Evolutionary conservation across 2,888 invertebrate genomes (phyloP).

Genomic region (Holacanthella duospinosa): DNA sequence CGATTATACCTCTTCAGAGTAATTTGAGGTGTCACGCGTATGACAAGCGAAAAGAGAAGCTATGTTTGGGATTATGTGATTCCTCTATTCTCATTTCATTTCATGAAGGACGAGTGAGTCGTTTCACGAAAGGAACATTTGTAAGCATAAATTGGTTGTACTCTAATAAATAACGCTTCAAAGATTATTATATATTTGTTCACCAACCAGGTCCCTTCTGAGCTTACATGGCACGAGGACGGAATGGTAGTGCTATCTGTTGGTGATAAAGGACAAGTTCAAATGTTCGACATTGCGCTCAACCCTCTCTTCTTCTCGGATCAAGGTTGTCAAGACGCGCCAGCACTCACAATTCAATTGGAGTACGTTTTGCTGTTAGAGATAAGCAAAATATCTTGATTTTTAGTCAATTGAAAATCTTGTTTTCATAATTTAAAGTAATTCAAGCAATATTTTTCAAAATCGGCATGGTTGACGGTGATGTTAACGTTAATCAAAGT

Average conservation of each 20-base stretch:
- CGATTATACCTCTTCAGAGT: not conserved
- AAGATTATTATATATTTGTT: not conserved
- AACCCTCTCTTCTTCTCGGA: constrained; percentile 17
- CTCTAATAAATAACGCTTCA: not conserved
- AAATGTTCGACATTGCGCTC: constrained; percentile 35
- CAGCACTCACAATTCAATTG: constrained; percentile 13
- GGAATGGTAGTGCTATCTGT: constrained; percentile 25
- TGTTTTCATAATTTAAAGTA: no score
- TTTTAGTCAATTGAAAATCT: no score
- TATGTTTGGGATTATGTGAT: not conserved
- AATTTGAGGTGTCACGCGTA: not conserved
- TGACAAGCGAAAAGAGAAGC: not conserved
- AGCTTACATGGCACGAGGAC: constrained; percentile 34
- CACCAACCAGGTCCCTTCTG: constrained; percentile 27
- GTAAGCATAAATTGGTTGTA: not conserved
- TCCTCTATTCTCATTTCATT: not conserved
- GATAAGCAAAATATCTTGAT: not conserved
- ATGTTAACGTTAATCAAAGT: no score
- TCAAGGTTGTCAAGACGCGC: not conserved
- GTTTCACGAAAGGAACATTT: not conserved
- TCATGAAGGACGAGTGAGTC: not conserved
- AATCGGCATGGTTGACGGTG: no score
- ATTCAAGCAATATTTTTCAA: no score
- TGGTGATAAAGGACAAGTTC: constrained; percentile 32
- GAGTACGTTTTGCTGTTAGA: constrained; percentile 15